A percentile compares a stretch with the other conserved stretches of the same genome.
Evolutionary conservation across 2,888 invertebrate species (phyloP).

Genomic region (Acanthosepion esculentum): DNA sequence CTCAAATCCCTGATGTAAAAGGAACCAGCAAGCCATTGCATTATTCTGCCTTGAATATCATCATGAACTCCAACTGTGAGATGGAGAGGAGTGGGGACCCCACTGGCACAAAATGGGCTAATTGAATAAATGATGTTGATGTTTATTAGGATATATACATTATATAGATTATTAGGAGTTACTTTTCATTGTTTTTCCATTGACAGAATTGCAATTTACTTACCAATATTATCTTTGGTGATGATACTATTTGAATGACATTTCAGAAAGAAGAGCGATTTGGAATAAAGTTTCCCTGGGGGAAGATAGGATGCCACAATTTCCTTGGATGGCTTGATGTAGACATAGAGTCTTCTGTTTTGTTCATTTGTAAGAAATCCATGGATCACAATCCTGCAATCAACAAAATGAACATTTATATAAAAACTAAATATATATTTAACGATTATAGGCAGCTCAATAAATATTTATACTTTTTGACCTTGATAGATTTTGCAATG

Average conservation of each 20-base stretch:
- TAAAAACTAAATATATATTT: too few relatives aligned
- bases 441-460: too few relatives aligned
- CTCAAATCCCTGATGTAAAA: too few relatives aligned
- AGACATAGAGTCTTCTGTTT: conserved; percentile 71
- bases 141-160: too few relatives aligned
- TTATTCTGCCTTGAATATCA: too few relatives aligned
- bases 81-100: too few relatives aligned
- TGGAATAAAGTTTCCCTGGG: conserved; percentile 69
- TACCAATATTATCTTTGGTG: conserved; percentile 74
- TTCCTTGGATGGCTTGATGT: conserved; percentile 64
- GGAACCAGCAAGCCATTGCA: too few relatives aligned
- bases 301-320: conserved; percentile 70
- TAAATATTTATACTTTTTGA: too few relatives aligned
- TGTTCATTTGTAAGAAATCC: conserved; percentile 75
- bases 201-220: conserved; percentile 49
- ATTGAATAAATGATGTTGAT: too few relatives aligned
- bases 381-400: conserved; percentile 72
- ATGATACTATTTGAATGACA: conserved; percentile 72
- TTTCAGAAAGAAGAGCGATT: conserved; percentile 74
- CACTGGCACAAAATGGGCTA: too few relatives aligned
- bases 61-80: too few relatives aligned
- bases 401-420: conserved; percentile 48
- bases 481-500: too few relatives aligned
- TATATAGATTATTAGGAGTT: not conserved
- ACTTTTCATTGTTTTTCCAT: not conserved